Evolutionary conservation across 2,113 vertebrate species (phyloP), one percentile per base, ranked within the genome.

Genomic region (Oophaga pumilio): DNA sequence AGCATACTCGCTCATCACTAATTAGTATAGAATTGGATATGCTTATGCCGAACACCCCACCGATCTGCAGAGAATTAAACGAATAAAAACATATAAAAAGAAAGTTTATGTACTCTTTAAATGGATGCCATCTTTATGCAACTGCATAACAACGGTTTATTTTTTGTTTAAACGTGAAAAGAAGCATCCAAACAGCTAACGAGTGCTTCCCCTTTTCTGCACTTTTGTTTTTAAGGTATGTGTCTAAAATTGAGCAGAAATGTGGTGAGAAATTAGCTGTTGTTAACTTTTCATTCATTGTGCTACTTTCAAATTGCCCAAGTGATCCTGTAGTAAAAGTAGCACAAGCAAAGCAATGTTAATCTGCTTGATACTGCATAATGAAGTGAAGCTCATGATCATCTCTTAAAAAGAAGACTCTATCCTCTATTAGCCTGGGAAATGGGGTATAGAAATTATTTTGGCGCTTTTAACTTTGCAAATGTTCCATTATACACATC

Each of bases 381-480:
- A 79, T 86, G 85, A 79, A 69, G 74, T 86, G 85, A 28, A 74
- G 77, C 62, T 33, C 62, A 56, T 68, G 50, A 60, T 50, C 66
- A 80, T 86, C 33, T 69, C 50, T 80, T 86, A 71, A 80, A 26
- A 86, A 68, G 85, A 71, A 79, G 60, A 28, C 26, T 57, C 76
- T 86, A 80, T 52, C 76, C 85, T 86, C 85, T 86, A 80, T 86
- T 86, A 80, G 85, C n/a, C 52, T 69, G 62, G 76, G 62, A 86
- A 86, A 80, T 80, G 76, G 62, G 76, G 76, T 86, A 59, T 69
- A 66, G 64, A 79, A 80, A 80, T 57, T 78, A 79, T 80, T 78
- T 79, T 86, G 85, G 24, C 76, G 80, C 85, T 80, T 86, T 56
- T 86, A 56, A 79, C 76, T 66, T 56, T 69, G 50, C 49, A 86